Percentiles rank a stretch among this genome's conserved stretches.
Evolutionary conservation across 2,797 vertebrate species (phyloP).

Genomic region (Otolemur crassicaudatus): DNA sequence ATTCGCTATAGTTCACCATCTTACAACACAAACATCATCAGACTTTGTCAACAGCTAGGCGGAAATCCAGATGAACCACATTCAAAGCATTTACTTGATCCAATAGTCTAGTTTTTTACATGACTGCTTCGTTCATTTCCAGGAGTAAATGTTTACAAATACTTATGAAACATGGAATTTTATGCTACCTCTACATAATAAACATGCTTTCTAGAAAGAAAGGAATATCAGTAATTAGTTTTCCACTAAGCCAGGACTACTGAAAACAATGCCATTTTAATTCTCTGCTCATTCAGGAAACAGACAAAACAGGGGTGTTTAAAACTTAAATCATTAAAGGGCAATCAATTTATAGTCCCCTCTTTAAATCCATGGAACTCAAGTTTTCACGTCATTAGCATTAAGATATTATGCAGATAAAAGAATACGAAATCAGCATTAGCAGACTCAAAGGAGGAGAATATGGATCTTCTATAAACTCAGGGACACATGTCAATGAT

Average conservation of each 20-base stretch:
- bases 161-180: slow-evolving; percentile 46
- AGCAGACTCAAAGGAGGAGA: neutral
- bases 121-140: neutral
- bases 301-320: slow-evolving; percentile 24
- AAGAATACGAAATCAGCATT: neutral
- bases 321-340: slow-evolving; percentile 61
- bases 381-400: slow-evolving; percentile 18
- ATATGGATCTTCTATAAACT: slow-evolving; percentile 28
- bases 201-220: neutral
- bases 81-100: neutral
- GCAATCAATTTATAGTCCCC: neutral
- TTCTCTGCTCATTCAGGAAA: slow-evolving; percentile 33
- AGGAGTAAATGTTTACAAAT: slow-evolving; percentile 41
- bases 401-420: slow-evolving; percentile 19
- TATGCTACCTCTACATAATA: slow-evolving; percentile 8
- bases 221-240: slow-evolving; percentile 32
- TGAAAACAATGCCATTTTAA: slow-evolving; percentile 42
- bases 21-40: neutral
- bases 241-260: slow-evolving; percentile 11
- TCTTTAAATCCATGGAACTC: slow-evolving; percentile 34
- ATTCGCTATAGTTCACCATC: neutral
- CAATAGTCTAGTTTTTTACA: neutral
- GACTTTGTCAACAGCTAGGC: neutral
- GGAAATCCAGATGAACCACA: neutral
- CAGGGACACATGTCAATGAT: slow-evolving; percentile 1